Conservation (phyloP, 2,888 invertebrate genomes). For the Griposia aprilina region DNA sequence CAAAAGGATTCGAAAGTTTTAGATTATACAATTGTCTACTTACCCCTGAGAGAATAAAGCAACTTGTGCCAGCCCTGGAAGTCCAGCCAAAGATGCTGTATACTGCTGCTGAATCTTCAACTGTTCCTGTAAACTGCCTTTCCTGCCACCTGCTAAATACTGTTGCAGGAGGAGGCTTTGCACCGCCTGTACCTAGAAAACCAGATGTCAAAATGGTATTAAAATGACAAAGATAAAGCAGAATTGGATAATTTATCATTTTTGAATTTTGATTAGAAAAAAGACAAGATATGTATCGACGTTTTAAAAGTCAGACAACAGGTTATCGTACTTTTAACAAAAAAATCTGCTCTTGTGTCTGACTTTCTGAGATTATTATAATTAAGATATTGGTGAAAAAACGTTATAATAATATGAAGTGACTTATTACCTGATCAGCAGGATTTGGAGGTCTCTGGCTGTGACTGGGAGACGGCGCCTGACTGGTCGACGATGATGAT, state of each 20-base stretch:
- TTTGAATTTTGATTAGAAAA: not conserved
- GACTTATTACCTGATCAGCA: conserved; percentile 83
- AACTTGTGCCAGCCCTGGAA: conserved; percentile 87
- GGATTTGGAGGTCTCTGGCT: conserved; percentile 86
- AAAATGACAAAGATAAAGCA: not conserved
- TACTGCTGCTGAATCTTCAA: conserved; percentile 89
- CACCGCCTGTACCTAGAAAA: conserved; percentile 86
- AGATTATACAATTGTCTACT: conserved; percentile 48
- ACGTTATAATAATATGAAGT: not conserved
- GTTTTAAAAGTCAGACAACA: not conserved
- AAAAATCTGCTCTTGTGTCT: not conserved
- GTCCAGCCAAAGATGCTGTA: conserved; percentile 85
- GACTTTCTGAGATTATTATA: not conserved
- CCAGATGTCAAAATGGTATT: conserved; percentile 6
- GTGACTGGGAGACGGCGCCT: conserved; percentile 85
- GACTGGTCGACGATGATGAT: conserved; percentile 83
- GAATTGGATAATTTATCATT: not conserved
- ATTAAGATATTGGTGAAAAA: not conserved
- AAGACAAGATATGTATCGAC: not conserved
- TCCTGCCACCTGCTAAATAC: conserved; percentile 86
- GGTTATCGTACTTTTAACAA: not conserved
- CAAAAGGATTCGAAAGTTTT: not conserved
- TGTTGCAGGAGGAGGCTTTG: conserved; percentile 88
- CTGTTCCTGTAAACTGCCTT: conserved; percentile 86
- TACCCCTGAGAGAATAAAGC: conserved; percentile 88